phyloP scores from a whole-genome alignment of 2,888 invertebrate species.

The Stomorhina lunata region DNA sequence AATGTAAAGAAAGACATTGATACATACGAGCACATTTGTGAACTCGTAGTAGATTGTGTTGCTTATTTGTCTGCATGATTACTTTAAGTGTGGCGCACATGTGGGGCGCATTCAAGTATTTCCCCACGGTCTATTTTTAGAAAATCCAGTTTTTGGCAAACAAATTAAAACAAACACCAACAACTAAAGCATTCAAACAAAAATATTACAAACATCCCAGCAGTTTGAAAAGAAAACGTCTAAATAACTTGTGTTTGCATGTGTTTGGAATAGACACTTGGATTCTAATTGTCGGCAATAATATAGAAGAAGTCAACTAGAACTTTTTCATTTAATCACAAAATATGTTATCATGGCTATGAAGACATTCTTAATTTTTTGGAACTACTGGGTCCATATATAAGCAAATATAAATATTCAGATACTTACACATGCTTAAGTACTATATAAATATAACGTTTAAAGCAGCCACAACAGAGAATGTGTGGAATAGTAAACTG shows the following conservation, averaged over 20 bases:
- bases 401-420: no score
- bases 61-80: conserved; percentile 32
- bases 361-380: no score
- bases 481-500: conserved; percentile 24
- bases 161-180: conserved; percentile 51
- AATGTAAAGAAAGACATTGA: no score
- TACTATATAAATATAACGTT: not conserved
- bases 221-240: conserved; percentile 13
- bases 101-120: conserved; percentile 76
- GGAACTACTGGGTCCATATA: no score
- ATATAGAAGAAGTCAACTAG: no score
- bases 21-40: no score
- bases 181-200: conserved; percentile 21
- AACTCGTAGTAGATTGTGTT: no score
- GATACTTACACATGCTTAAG: not conserved
- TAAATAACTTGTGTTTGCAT: no score
- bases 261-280: no score
- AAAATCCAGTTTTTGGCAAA: conserved; percentile 77
- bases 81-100: conserved; percentile 70
- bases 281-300: no score
- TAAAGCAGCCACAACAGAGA: not conserved
- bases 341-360: no score
- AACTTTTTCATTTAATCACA: no score
- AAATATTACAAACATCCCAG: conserved; percentile 8
- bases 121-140: conserved; percentile 78